Conservation (phyloP, 2,113 vertebrate species). For the Indri indri region DNA sequence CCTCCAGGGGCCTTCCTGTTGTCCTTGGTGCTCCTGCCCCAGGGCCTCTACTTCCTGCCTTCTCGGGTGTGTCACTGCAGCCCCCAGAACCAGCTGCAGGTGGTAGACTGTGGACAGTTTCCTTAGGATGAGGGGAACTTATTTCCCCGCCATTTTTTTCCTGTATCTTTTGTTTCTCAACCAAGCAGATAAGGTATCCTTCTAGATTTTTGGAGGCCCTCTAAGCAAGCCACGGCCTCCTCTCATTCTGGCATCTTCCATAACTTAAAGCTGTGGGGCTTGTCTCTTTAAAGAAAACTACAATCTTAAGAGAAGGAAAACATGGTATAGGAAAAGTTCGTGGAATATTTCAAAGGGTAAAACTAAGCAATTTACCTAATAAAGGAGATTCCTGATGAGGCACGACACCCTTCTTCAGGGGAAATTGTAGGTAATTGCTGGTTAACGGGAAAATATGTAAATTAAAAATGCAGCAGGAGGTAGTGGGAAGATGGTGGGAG, state of each 20-base stretch:
- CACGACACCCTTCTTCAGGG: background rate
- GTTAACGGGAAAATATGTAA: conserved; percentile 26
- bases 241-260: conserved; percentile 1
- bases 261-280: background rate
- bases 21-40: background rate
- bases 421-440: conserved; percentile 10
- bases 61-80: background rate
- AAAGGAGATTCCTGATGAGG: background rate
- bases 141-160: background rate
- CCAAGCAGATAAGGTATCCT: background rate
- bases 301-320: background rate
- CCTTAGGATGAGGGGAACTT: background rate
- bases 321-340: background rate
- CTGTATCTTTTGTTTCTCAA: background rate
- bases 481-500: background rate
- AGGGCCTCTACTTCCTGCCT: background rate
- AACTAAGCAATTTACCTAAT: conserved; percentile 1
- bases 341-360: conserved; percentile 19
- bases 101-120: background rate
- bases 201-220: background rate
- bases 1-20: background rate
- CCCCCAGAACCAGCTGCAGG: background rate
- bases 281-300: conserved; percentile 39
- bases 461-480: background rate
- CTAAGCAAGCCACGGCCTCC: background rate